Evolutionary conservation across 1,140 invertebrate species (phyloP), one percentile per base, ranked within the genome.

Genomic region (Ylistrum balloti): DNA sequence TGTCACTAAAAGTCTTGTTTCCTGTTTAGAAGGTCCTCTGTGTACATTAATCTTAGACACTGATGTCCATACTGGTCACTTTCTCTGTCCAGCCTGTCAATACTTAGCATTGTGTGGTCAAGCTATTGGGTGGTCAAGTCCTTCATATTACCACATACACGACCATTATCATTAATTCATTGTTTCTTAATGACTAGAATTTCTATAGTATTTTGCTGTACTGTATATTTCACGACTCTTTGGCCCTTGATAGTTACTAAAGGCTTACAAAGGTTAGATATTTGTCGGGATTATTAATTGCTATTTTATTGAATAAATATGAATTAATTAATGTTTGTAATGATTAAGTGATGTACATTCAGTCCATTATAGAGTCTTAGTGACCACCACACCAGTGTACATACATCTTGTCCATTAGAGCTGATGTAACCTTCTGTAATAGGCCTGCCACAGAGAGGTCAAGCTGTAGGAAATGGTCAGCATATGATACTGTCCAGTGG

Each of bases 1-100:
- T 74, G 56, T 74, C 56, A 74, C 56, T 74, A 74, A 74, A 74
- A 74, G 56, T 74, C 56, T 74, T n/a, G 22, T 74, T 74, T 28
- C 56, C n/a, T n/a, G 22, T 74, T 74, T 11, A 74, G 22, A 28
- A 74, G 1, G 22, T n/a, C 17, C 22, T 74, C 1, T n/a, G n/a
- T 74, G 56, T n/a, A 74, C 56, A 74, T 74, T 28, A 74, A 1
- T 28, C 5, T 74, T n/a, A 17, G 56, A 74, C 56, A 74, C 0
- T 74, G 1, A 74, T 74, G 56, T 74, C 56, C 56, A 74, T 28
- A 3, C 22, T 17, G n/a, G 56, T 17, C 56, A 74, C 56, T 17
- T 74, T 28, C 56, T 74, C 56, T 11, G 22, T 74, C 56, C 56
- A 74, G 56, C 11, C n/a, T 74, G 56, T 74, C 56, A 28, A 74